Evolutionary conservation across 2,797 vertebrate species (phyloP).

Genomic region (Triplophysa yarkandensis): DNA sequence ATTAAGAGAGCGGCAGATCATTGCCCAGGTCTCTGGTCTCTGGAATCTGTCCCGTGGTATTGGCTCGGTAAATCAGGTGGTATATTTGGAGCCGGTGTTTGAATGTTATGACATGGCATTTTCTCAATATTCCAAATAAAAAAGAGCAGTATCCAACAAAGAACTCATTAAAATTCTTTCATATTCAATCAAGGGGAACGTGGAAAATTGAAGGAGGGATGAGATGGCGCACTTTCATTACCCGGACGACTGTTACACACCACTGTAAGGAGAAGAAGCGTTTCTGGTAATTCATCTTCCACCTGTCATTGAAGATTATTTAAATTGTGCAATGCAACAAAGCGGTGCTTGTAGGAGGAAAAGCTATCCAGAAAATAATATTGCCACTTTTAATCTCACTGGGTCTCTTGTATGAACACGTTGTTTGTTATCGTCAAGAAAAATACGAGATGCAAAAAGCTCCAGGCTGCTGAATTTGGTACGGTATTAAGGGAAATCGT

Average conservation of each 20-base stretch:
- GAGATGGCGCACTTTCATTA: conserved; percentile 67
- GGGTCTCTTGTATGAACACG: conserved; percentile 43
- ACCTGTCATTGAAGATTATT: conserved; percentile 68
- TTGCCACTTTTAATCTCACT: conserved; percentile 70
- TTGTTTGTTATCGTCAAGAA: conserved; percentile 44
- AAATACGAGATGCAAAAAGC: conserved; percentile 51
- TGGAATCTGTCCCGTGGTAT: conserved; percentile 68
- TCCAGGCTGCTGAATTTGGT: conserved; percentile 23
- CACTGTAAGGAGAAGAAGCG: conserved; percentile 53
- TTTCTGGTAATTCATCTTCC: conserved; percentile 70
- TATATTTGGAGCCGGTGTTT: conserved; percentile 64
- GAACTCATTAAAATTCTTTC: conserved; percentile 67
- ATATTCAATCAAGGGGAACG: conserved; percentile 71
- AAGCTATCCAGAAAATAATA: conserved; percentile 63
- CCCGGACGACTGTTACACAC: conserved; percentile 62
- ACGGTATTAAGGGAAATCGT: conserved; percentile 32
- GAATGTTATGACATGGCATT: conserved; percentile 54
- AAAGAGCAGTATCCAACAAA: conserved; percentile 57
- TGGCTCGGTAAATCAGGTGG: conserved; percentile 67
- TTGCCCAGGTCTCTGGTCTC: conserved; percentile 38
- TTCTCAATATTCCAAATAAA: conserved; percentile 51
- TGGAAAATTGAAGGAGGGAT: conserved; percentile 60
- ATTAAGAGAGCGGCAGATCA: conserved; percentile 29
- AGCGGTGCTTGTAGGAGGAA: conserved; percentile 53
- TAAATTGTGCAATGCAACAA: conserved; percentile 62